Evolutionary conservation across 2,888 invertebrate genomes (phyloP), one percentile per base, ranked within the genome.

Genomic region (Trichopoda pennipes): DNA sequence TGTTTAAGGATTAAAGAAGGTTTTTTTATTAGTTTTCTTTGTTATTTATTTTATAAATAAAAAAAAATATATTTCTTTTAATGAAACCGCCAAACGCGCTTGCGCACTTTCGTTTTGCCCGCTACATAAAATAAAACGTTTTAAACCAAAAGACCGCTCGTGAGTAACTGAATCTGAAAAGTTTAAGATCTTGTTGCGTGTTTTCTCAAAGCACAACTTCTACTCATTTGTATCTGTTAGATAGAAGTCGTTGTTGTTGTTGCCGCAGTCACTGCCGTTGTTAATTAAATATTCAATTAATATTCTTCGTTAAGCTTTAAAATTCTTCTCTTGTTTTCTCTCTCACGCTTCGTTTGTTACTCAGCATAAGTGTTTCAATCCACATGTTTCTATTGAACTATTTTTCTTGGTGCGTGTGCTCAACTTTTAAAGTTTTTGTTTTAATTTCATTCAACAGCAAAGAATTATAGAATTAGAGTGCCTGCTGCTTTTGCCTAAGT

Each of bases 81-180:
- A 47, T 79, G n/a, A 32, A 61, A 78, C 75, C 82, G 79, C 72
- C 75, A 56, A 79, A 80, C 80, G 84, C 85, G 85, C 83, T 84
- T 84, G 84, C 84, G 84, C 85, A 81, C 61, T 84, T 78, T 63
- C 70, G 72, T 73, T 75, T 69, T 78, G 81, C 68, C 84, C 83
- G 83, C 83, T 80, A 76, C 79, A 76, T 78, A 73, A 81, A 77
- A 74, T 74, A 77, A 84, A 77, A 85, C 85, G 85, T 86, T 84
- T 63, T 84, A 77, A 85, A 86, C 76, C 85, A 73, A 85, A 83
- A 81, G 85, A 85, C 86, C 85, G 86, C 84, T 85, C 85, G 85
- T 77, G 85, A 86, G 86, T 85, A 85, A 86, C 86, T 85, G 80
- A 84, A 79, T 58, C 28, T 9, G 56, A 49, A 75, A 64, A 72